These are phyloP conservation scores for Delichon dasypus DNA, from an alignment of 2,797 vertebrate genomes.

Conservation along the genomic window DNA sequence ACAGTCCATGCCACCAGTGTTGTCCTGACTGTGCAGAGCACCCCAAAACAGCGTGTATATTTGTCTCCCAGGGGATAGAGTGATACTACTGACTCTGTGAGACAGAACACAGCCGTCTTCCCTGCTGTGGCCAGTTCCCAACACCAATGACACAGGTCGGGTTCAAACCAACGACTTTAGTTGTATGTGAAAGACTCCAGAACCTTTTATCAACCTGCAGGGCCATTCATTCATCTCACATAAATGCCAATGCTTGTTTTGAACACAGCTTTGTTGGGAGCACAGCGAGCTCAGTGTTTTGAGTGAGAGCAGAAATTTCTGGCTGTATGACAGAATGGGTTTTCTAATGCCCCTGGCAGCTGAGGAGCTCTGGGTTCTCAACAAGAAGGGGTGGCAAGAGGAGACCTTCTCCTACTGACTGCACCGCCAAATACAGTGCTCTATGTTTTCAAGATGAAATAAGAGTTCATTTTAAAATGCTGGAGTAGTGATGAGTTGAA, in stretches of 20 bases:
- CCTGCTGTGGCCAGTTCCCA: neutral
- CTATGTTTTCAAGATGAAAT: neutral
- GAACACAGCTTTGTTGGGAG: neutral
- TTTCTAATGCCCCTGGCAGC: neutral
- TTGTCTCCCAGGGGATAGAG: neutral
- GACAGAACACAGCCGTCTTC: neutral
- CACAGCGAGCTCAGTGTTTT: neutral
- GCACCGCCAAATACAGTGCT: neutral
- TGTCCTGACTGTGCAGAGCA: neutral
- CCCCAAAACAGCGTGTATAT: fast-evolving
- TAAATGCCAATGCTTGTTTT: neutral
- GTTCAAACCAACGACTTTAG: neutral
- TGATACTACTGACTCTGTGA: neutral
- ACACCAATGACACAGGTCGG: fast-evolving
- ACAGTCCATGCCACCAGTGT: neutral
- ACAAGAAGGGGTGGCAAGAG: neutral
- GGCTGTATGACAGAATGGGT: neutral
- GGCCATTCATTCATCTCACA: slow-evolving; percentile 13
- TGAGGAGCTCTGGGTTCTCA: neutral
- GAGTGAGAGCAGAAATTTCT: slow-evolving; percentile 20
- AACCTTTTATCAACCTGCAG: slow-evolving; percentile 40
- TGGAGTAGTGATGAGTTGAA: neutral
- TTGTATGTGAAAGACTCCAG: slow-evolving; percentile 35
- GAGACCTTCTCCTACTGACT: neutral
- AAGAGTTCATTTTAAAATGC: neutral